Base-by-base conservation (phyloP, 2,888 invertebrate genomes). In the Macaria liturata region DNA sequence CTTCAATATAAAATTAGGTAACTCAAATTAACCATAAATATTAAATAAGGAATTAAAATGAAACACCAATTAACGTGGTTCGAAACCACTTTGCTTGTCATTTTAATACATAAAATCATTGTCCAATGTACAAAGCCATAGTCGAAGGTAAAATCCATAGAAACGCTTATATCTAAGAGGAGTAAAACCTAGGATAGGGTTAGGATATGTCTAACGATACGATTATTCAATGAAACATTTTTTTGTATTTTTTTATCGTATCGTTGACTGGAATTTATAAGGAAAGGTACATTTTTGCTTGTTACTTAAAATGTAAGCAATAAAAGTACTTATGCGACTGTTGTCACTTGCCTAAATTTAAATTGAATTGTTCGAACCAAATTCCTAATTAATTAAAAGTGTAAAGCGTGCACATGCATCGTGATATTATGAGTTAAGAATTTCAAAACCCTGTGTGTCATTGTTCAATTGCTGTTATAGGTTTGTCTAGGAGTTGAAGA, bases 171-270 rank as follows among this genome's bases (percentile, higher is more conserved):
- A 45, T 5, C 45, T 51, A 51, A 30, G 46, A 46, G 51, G 45
- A 51, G 51, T 51, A 51, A 51, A 51, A 34, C 51, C 51, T n/a
- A 7, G 31, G 51, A 34, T 6, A 46, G 45, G 7, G 2, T 8
- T 42, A 42, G 34, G 34, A 37, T 37, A 37, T 37, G 44, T 44
- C 50, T 51, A 31, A 45, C 45, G 51, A 31, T 51, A 51, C 51
- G 37, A 9, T 2, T 20, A 39, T 37, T n/a, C 30, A 39, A n/a
- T 20, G 2, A 9, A 9, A 9, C 6, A n/a, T 45, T 51, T 51
- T 51, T 51, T 51, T 51, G 45, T 46, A 45, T 51, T 45, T 51
- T 50, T 51, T 51, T 51, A 9, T 9, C 44, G 45, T 46, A 45
- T 31, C 51, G 51, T 7, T 30, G 51, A 51, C 51, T 30, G 44